Base-by-base conservation (phyloP, 2,888 invertebrate species). In the Acanthacorydalis orientalis region DNA sequence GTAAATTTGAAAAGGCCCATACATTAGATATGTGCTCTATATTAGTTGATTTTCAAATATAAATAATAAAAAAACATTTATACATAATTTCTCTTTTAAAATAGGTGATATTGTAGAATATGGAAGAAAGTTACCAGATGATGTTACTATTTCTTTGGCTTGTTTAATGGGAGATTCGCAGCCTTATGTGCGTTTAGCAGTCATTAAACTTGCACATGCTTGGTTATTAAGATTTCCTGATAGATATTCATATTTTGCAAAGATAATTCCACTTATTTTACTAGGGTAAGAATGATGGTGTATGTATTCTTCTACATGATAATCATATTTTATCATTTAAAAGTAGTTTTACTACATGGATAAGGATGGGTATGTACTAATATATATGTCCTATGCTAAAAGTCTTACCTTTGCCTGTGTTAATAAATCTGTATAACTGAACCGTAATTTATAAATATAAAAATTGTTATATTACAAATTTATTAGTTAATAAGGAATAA, bases 171-270 rank as follows among this genome's bases (percentile, higher is more conserved):
- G 93, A 71, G 93, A 95, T 68, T 78, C 82, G 55, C 80, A 82
- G 58, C 77, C 81, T 0, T 67, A 74, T 49, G 92, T 93, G 0
- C 73, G 95, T 42, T 65, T 72, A 57, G 83, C 85, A 54, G 83
- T 90, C 4, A 80, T 83, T 0, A 66, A 76, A 56, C 80, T 86
- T 55, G 81, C 87, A 1, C 84, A 86, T 3, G 68, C 72, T 41
- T 86, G 90, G 86, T 69, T 91, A 61, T 60, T 85, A 31, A 74
- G 77, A 47, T 75, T 91, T 48, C 73, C 73, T 46, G 92, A 95
- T 62, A 70, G 93, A 54, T 95, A 95, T 61, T 92, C 92, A 0
- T 91, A 80, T 66, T 91, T 88, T 70, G 80, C 83, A 60, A 80
- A 83, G 54, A 74, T 93, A 56, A 70, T 95, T 53, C 93, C 95